Evolutionary conservation across 2,797 vertebrate genomes (phyloP), one percentile per base, ranked within the genome.

Genomic region (Manis pentadactyla): DNA sequence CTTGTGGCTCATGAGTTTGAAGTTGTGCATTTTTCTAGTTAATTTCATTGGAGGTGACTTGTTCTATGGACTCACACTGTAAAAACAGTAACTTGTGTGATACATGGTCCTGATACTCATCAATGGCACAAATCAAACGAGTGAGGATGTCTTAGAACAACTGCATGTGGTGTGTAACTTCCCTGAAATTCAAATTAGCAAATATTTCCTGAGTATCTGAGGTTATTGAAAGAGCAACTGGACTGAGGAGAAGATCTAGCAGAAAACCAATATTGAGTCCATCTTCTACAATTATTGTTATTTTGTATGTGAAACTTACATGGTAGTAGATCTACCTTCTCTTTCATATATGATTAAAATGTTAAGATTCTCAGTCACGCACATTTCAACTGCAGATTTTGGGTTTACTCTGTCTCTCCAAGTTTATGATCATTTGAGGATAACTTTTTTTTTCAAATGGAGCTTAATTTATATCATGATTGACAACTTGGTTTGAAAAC

Each of bases 401-500:
- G 63, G 18, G 55, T 46, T 82, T 63, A 93, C 29, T 91, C 6
- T n/a, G 4, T 71, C 37, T 71, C 23, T 90, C 17, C 46, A 91
- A 61, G 29, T 87, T 77, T 93, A 49, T 82, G 39, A 71, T 66
- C 34, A 85, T 77, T 94, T 88, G 27, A 78, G 37, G 15, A 51
- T 84, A 88, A 84, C 14, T n/a, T 66, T 46, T 63, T 46, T 63
- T 88, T 82, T 59, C 63, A 77, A 73, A 86, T 49, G 12, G 46
- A 90, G 46, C 31, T 87, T 29, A 59, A 84, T 93, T 66, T 93
- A 55, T 78, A 82, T n/a, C 9, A 46, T 53, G 34, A 89, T 53
- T 42, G 17, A 57, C 34, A 86, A 73, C 12, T 39, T 92, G 29
- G 49, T 94, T 96, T 75, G 34, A 55, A 86, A 92, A 90, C 18